phyloP scores from a whole-genome alignment of 1,140 invertebrate species.

The Telenomus remus region DNA sequence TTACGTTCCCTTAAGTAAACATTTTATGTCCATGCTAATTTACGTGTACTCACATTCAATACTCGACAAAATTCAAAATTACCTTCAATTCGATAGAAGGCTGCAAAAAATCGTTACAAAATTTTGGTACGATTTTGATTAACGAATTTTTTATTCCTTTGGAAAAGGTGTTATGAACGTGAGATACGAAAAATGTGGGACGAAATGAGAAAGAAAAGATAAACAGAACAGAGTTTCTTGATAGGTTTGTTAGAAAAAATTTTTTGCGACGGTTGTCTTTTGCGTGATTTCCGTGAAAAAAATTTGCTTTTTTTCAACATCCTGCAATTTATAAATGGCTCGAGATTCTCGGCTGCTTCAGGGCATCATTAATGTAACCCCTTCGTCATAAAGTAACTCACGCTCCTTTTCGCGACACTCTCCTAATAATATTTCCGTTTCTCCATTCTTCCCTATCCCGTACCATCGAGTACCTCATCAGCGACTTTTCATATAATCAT shows the following conservation, averaged over 20 bases:
- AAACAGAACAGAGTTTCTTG: constrained; percentile 26
- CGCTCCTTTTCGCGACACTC: constrained; percentile 26
- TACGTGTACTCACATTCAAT: not conserved
- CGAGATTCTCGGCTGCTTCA: constrained; percentile 54
- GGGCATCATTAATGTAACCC: constrained; percentile 70
- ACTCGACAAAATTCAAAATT: no score
- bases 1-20: constrained; percentile 7
- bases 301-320: constrained; percentile 26
- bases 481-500: constrained; percentile 63
- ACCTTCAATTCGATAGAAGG: no score
- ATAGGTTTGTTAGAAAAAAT: constrained; percentile 7
- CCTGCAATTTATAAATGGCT: constrained; percentile 67
- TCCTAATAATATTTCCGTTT: constrained; percentile 64
- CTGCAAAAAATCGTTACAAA: no score
- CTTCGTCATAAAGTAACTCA: constrained; percentile 22
- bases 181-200: not conserved
- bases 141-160: no score
- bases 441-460: constrained; percentile 42
- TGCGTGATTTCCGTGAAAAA: constrained; percentile 39
- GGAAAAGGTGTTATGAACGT: no score
- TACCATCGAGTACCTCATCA: constrained; percentile 54
- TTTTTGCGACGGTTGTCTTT: constrained; percentile 32
- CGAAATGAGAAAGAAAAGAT: not conserved
- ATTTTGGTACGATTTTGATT: no score
- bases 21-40: constrained; percentile 4